These are phyloP conservation scores for Smittia aterrima DNA, from an alignment of 2,888 invertebrate species.

Conservation along the genomic window DNA sequence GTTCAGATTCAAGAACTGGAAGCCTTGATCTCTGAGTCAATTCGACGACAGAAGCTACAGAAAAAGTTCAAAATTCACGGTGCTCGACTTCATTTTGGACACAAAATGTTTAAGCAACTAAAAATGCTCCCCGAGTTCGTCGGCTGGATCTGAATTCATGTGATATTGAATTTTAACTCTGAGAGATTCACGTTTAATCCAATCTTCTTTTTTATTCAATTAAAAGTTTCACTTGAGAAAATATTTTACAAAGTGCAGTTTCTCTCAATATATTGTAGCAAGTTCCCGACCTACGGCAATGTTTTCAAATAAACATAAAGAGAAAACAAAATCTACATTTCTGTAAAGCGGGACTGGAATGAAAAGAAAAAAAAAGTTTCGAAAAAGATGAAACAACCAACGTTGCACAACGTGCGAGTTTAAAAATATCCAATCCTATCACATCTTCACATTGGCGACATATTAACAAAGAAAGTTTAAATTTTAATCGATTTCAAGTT, in stretches of 20 bases:
- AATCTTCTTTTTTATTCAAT: too few species aligned
- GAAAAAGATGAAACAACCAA: too few species aligned
- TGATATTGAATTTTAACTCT: not conserved
- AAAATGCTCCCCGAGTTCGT: slow-evolving; percentile 20
- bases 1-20: slow-evolving; percentile 45
- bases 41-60: slow-evolving; percentile 46
- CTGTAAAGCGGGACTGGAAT: too few species aligned
- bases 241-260: too few species aligned
- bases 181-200: too few species aligned
- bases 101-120: slow-evolving; percentile 45
- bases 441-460: not conserved
- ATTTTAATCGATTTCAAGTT: slow-evolving; percentile 64
- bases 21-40: slow-evolving; percentile 48
- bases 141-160: not conserved
- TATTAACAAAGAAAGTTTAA: not conserved
- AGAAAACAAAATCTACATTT: too few species aligned
- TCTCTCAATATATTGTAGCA: not conserved
- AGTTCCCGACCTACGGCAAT: slow-evolving; percentile 2
- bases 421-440: not conserved
- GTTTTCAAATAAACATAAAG: too few species aligned
- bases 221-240: too few species aligned
- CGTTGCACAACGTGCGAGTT: too few species aligned
- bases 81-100: slow-evolving; percentile 45
- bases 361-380: too few species aligned
- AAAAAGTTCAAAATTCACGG: slow-evolving; percentile 44